Percentiles rank a stretch among this genome's conserved stretches.
These are phyloP conservation scores for Polymixis lichenea DNA, from an alignment of 2,888 invertebrate genomes.

Conservation along the genomic window DNA sequence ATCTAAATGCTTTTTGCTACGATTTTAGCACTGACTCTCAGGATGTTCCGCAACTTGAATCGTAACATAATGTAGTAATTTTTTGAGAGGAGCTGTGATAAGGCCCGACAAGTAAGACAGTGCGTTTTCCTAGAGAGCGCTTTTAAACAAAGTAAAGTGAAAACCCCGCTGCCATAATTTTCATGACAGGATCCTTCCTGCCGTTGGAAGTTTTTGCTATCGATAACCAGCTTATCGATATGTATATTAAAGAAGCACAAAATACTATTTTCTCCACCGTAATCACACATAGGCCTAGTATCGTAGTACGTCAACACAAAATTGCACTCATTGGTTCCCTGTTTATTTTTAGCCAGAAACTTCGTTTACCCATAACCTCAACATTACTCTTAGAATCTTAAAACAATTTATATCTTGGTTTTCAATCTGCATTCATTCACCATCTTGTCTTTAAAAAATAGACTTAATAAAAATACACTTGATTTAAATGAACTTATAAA, in stretches of 20 bases:
- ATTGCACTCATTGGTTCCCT: neutral
- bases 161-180: too few species aligned
- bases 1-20: too few species aligned
- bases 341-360: neutral
- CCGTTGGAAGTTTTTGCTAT: too few species aligned
- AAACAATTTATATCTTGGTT: conserved; percentile 11
- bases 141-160: too few species aligned
- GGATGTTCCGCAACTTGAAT: too few species aligned
- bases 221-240: too few species aligned
- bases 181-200: too few species aligned
- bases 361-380: neutral
- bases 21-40: too few species aligned
- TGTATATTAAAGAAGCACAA: neutral
- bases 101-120: too few species aligned
- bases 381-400: neutral
- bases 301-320: neutral
- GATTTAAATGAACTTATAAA: conserved; percentile 37
- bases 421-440: conserved; percentile 18
- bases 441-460: conserved; percentile 5
- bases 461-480: conserved; percentile 40
- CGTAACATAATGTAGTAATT: too few species aligned
- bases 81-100: too few species aligned
- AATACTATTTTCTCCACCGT: neutral
- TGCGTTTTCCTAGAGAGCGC: too few species aligned
- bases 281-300: neutral